Percentiles rank a stretch among this genome's conserved stretches.
Conservation (phyloP, 2,797 vertebrate species). For the Anguilla pacifica region DNA sequence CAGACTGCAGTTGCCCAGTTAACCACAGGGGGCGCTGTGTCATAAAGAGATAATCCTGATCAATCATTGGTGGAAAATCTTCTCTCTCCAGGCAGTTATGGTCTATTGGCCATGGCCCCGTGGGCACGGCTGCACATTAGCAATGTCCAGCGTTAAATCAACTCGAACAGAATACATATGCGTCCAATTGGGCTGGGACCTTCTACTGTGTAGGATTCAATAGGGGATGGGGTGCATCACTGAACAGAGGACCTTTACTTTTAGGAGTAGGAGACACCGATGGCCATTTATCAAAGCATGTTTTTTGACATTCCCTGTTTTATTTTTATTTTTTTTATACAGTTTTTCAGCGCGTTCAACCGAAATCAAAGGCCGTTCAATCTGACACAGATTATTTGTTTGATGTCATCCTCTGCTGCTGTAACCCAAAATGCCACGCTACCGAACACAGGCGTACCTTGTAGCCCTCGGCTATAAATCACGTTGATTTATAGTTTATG, state of each 20-base stretch:
- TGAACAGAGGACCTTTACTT: neutral
- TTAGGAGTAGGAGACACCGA: neutral
- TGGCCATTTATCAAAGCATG: neutral
- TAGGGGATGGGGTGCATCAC: too few relatives aligned
- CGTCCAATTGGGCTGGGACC: too few relatives aligned
- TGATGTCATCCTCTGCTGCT: neutral
- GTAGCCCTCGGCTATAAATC: neutral
- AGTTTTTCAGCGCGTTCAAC: neutral
- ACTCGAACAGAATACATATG: too few relatives aligned
- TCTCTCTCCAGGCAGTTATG: too few relatives aligned
- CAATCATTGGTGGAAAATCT: too few relatives aligned
- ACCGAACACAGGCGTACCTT: neutral
- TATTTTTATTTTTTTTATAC: neutral
- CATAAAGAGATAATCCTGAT: too few relatives aligned
- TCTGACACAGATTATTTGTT: neutral
- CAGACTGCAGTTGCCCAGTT: too few relatives aligned
- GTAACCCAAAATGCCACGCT: neutral
- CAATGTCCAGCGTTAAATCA: too few relatives aligned
- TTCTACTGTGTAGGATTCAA: too few relatives aligned
- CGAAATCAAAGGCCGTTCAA: neutral
- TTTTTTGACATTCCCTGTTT: neutral
- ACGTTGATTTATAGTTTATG: neutral
- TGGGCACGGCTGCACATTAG: too few relatives aligned
- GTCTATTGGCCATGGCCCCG: too few relatives aligned
- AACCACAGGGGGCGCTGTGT: too few relatives aligned